Conservation (phyloP, 2,113 vertebrate genomes). For the Bothrops jararaca region DNA sequence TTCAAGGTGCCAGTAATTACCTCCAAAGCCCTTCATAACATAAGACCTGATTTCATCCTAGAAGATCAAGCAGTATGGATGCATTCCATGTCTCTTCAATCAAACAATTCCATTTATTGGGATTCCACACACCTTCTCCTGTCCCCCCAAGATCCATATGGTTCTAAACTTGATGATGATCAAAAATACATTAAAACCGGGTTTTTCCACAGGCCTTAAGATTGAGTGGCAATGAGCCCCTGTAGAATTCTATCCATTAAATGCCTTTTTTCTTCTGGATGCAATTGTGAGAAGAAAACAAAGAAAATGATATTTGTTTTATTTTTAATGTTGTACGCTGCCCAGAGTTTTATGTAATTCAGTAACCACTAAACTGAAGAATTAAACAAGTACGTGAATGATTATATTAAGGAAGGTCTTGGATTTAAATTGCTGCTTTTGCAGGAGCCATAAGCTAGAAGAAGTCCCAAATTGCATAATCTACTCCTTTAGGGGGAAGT, state of each 20-base stretch:
- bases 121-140: not conserved
- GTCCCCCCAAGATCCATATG: not conserved
- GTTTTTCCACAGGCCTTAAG: not conserved
- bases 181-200: not conserved
- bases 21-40: not conserved
- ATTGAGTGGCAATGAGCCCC: not conserved
- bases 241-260: not conserved
- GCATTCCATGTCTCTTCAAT: not conserved
- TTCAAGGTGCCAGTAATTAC: not conserved
- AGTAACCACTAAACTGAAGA: not conserved
- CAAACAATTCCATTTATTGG: not conserved
- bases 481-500: not conserved
- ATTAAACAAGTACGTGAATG: not conserved
- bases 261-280: not conserved
- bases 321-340: not conserved
- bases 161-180: not conserved
- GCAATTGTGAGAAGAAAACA: too few species aligned
- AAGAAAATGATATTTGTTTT: not conserved
- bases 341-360: not conserved
- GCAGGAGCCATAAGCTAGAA: not conserved
- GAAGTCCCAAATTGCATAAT: not conserved
- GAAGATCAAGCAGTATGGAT: not conserved
- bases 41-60: not conserved
- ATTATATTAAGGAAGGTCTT: not conserved
- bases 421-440: not conserved